Evolutionary conservation across 2,113 vertebrate genomes (phyloP).

Genomic region (Aythya baeri): DNA sequence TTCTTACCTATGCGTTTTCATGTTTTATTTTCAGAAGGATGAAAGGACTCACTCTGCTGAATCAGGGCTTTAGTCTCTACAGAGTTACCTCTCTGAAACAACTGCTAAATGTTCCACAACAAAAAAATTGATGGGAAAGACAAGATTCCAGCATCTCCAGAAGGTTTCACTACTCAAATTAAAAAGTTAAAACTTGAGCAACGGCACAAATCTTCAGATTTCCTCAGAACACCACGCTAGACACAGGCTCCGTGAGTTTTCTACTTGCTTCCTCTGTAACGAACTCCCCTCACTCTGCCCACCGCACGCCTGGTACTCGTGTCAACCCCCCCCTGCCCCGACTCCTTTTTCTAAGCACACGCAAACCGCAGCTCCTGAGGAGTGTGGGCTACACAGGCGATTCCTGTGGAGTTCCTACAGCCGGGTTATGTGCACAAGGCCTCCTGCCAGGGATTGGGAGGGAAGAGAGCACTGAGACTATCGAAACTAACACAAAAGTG

Average conservation of each 20-base stretch:
- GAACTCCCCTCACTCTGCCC: neutral
- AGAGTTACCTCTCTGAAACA: neutral
- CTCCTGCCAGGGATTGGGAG: neutral
- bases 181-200: neutral
- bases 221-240: neutral
- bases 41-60: neutral
- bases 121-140: neutral
- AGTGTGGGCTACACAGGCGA: neutral
- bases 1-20: neutral
- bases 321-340: neutral
- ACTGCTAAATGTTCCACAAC: neutral
- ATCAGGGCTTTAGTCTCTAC: neutral
- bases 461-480: neutral
- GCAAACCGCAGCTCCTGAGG: neutral
- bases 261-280: conserved; percentile 15
- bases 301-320: neutral
- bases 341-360: neutral
- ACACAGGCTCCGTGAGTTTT: neutral
- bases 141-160: neutral
- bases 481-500: neutral
- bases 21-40: neutral
- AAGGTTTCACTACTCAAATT: neutral
- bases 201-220: neutral
- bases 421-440: neutral
- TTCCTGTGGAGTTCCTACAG: neutral